phyloP scores from a whole-genome alignment of 2,888 invertebrate species.

The Elegia similella region DNA sequence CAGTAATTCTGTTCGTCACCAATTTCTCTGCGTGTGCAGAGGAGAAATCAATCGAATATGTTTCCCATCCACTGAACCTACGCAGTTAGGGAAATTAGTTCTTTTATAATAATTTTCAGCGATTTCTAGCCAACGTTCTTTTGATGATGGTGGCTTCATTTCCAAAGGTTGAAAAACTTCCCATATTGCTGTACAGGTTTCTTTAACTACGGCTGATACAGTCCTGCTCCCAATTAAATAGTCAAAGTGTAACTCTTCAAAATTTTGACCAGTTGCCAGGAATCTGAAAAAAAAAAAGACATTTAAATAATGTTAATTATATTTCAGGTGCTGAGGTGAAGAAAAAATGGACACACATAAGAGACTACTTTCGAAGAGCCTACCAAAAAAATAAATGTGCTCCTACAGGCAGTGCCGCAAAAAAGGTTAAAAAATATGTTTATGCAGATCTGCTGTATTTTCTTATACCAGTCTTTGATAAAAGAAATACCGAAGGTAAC shows the following conservation, averaged over 20 bases:
- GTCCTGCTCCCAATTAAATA: conserved; percentile 26
- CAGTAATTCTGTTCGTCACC: no score
- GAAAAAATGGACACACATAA: conserved; percentile 24
- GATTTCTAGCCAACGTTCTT: conserved; percentile 17
- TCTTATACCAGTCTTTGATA: conserved; percentile 23
- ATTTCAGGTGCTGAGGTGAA: conserved; percentile 23
- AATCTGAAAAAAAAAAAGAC: conserved; percentile 26
- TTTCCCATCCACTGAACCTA: conserved; percentile 19
- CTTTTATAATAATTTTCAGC: conserved; percentile 16
- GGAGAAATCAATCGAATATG: conserved; percentile 24
- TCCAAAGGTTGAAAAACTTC: conserved; percentile 23
- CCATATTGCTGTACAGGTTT: conserved; percentile 27
- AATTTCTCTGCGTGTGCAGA: no score
- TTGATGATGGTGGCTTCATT: conserved; percentile 33
- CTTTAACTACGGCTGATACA: conserved; percentile 24
- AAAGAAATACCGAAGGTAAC: conserved; percentile 19
- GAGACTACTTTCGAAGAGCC: conserved; percentile 23
- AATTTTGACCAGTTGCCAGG: conserved; percentile 25
- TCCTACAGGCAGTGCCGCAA: conserved; percentile 23
- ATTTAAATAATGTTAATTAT: conserved; percentile 17
- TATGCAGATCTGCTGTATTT: conserved; percentile 22
- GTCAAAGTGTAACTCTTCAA: conserved; percentile 26
- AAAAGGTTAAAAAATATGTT: conserved; percentile 25
- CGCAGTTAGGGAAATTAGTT: conserved; percentile 18
- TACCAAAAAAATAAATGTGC: conserved; percentile 21